Evolutionary conservation across 2,113 vertebrate species (phyloP).

Genomic region (Hippocampus zosterae): DNA sequence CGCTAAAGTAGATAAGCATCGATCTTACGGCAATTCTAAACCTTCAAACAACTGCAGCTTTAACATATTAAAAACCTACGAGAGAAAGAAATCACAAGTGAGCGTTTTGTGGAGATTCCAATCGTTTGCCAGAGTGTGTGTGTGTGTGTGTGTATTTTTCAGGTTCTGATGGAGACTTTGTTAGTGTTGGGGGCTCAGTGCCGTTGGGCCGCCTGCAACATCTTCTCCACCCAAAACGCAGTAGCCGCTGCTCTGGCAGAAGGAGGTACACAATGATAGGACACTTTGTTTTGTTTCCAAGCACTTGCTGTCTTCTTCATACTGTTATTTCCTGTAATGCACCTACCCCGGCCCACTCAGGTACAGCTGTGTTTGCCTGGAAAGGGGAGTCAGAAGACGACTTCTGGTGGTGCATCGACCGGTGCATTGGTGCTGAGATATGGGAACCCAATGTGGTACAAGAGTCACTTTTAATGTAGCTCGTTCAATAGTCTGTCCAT

Average conservation of each 20-base stretch:
- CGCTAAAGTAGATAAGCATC: too few relatives aligned
- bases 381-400: slow-evolving; percentile 92
- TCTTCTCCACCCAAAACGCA: slow-evolving; percentile 92
- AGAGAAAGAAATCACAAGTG: too few relatives aligned
- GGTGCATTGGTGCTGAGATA: slow-evolving; percentile 80
- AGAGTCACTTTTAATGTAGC: not conserved
- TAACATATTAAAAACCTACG: too few relatives aligned
- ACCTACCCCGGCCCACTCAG: slow-evolving; percentile 54
- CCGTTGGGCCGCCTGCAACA: slow-evolving; percentile 94
- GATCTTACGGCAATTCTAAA: too few relatives aligned
- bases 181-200: slow-evolving; percentile 85
- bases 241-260: slow-evolving; percentile 91
- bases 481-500: not conserved
- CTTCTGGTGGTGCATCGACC: slow-evolving; percentile 98
- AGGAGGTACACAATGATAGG: slow-evolving; percentile 64
- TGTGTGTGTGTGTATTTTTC: not conserved
- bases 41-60: too few relatives aligned
- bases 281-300: not conserved
- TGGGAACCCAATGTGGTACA: slow-evolving; percentile 95
- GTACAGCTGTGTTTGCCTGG: slow-evolving; percentile 91
- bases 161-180: slow-evolving; percentile 93
- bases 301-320: not conserved
- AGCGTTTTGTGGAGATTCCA: too few relatives aligned
- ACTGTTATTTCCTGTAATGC: not conserved
- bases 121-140: too few relatives aligned